Percentiles rank a stretch among this genome's conserved stretches.
These are phyloP conservation scores for Leptopilina drosophilae DNA, from an alignment of 2,888 invertebrate genomes.

Conservation along the genomic window DNA sequence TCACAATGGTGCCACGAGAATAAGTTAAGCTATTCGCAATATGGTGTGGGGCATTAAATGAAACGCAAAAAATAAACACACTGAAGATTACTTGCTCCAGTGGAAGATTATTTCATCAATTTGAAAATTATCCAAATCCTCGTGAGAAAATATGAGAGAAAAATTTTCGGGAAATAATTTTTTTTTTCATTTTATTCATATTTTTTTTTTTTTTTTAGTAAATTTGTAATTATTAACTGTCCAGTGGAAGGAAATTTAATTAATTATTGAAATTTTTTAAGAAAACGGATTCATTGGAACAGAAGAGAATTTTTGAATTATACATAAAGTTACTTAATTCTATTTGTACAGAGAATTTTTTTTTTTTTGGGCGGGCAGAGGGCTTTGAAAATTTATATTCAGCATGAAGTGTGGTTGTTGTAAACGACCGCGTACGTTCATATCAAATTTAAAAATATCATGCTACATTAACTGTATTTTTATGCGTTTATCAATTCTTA, in stretches of 20 bases:
- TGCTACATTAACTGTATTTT: conserved; percentile 25
- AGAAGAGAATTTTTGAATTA: conserved; percentile 12
- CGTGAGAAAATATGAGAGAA: conserved; percentile 25
- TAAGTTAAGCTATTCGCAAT: conserved; percentile 64
- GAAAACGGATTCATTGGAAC: not conserved
- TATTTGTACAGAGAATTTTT: conserved; percentile 11
- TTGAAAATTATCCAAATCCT: conserved; percentile 17
- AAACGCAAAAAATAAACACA: conserved; percentile 4
- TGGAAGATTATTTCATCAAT: conserved; percentile 7
- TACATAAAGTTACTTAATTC: conserved; percentile 28
- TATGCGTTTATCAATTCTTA: conserved; percentile 33
- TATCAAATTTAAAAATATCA: conserved; percentile 32
- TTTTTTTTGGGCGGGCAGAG: not conserved
- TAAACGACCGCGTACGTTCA: conserved; percentile 18
- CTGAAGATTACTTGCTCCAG: conserved; percentile 16
- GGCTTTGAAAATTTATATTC: conserved; percentile 15
- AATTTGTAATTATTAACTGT: conserved; percentile 23
- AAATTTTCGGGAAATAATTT: not conserved
- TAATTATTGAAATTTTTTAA: not conserved
- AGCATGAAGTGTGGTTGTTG: conserved; percentile 16
- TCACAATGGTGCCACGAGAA: conserved; percentile 74
- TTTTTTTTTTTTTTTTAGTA: not conserved
- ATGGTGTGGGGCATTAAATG: conserved; percentile 30
- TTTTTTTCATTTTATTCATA: not conserved
- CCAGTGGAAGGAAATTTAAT: conserved; percentile 20